phyloP scores from a whole-genome alignment of 1,140 invertebrate genomes.

The Phymorhynchus buccinoides region DNA sequence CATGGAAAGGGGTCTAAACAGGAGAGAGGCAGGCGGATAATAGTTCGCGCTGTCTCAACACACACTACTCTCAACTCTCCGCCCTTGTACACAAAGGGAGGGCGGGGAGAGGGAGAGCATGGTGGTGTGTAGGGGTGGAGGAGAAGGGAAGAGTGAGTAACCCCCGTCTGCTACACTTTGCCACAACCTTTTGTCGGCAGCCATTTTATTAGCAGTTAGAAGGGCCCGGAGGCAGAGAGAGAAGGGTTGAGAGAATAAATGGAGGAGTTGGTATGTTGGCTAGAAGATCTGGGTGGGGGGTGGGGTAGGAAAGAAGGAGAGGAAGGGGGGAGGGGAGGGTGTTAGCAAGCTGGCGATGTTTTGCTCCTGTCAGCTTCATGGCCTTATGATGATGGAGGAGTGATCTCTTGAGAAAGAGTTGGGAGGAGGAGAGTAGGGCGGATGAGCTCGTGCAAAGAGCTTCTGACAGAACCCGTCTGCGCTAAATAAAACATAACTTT shows the following conservation, averaged over 20 bases:
- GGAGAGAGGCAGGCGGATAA: slow-evolving; percentile 24
- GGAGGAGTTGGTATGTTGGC: no score
- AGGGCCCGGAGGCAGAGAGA: not conserved
- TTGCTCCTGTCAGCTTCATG: not conserved
- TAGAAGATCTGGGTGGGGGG: no score
- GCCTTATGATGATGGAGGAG: not conserved
- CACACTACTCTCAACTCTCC: slow-evolving; percentile 24
- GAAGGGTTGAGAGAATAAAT: no score
- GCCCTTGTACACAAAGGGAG: slow-evolving; percentile 28
- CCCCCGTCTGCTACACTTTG: slow-evolving; percentile 30
- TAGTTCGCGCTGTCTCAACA: not conserved
- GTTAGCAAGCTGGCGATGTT: not conserved
- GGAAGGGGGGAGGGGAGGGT: not conserved
- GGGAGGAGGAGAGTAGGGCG: not conserved
- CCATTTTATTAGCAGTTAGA: slow-evolving; percentile 23
- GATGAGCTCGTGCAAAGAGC: not conserved
- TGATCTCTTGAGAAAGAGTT: not conserved
- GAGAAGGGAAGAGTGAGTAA: no score
- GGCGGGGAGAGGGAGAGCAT: no score
- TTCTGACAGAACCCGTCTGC: not conserved
- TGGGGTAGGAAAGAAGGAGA: not conserved
- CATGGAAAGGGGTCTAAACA: not conserved
- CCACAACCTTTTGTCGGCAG: slow-evolving; percentile 20
- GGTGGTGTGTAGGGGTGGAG: no score
- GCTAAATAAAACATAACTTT: no score